Evolutionary conservation across 2,888 invertebrate genomes (phyloP).

Genomic region (Hymenopus coronatus): DNA sequence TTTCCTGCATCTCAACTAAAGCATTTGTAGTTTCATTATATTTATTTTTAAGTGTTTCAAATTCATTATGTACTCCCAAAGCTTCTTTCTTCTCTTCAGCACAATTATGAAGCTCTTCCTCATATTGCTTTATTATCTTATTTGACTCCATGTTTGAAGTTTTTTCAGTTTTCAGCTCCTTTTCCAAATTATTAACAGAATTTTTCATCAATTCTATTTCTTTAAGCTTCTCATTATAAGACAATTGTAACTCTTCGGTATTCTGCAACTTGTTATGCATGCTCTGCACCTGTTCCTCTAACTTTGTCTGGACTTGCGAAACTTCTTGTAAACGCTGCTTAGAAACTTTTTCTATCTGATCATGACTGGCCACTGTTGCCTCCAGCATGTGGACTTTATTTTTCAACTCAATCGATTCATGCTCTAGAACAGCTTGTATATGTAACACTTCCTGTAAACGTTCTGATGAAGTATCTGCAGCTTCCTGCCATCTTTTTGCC

Average conservation of each 20-base stretch:
- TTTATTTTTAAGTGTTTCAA: conserved; percentile 36
- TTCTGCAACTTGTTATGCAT: neutral
- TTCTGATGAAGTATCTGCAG: conserved; percentile 43
- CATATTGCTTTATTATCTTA: conserved; percentile 27
- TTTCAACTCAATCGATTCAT: conserved; percentile 36
- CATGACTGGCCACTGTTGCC: neutral
- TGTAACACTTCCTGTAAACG: conserved; percentile 47
- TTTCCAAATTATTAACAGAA: neutral
- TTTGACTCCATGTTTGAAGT: conserved; percentile 41
- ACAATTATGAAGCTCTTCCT: conserved; percentile 39
- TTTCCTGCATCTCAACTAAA: conserved; percentile 19
- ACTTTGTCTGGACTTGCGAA: neutral
- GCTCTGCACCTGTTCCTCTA: neutral
- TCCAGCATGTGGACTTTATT: neutral
- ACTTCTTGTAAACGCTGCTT: neutral
- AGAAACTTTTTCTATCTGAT: neutral
- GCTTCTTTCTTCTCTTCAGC: conserved; percentile 39
- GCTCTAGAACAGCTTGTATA: conserved; percentile 11
- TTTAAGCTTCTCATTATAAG: neutral
- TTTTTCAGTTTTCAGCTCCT: conserved; percentile 30
- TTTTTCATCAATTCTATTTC: neutral
- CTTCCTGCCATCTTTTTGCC: neutral
- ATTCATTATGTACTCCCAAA: conserved; percentile 39
- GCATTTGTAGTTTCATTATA: conserved; percentile 40
- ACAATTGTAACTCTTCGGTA: neutral